phyloP scores from a whole-genome alignment of 2,113 vertebrate genomes.

The Agelaius tricolor region DNA sequence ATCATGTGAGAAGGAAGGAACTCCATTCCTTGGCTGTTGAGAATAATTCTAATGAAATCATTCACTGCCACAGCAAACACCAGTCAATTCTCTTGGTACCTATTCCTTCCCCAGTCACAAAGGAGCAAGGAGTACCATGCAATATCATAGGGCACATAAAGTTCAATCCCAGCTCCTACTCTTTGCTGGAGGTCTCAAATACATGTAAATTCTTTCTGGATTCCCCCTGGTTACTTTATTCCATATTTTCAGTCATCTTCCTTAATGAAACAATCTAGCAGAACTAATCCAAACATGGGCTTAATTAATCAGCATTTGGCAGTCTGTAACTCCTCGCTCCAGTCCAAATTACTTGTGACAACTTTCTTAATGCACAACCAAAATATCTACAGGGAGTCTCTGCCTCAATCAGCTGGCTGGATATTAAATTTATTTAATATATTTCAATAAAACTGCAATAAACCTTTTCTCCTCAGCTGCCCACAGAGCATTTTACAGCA shows the following conservation, averaged over 20 bases:
- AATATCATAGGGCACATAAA: not conserved
- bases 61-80: not conserved
- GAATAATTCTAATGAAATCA: not conserved
- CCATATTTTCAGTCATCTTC: constrained; percentile 72
- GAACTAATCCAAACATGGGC: constrained; percentile 84
- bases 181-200: constrained; percentile 1
- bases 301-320: constrained; percentile 86
- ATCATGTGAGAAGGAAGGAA: not conserved
- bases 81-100: not conserved
- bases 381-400: constrained; percentile 65
- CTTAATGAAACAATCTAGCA: constrained; percentile 83
- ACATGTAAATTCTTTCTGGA: constrained; percentile 1
- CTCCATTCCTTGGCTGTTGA: not conserved
- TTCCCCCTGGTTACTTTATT: constrained; percentile 49
- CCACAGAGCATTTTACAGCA: constrained; percentile 26
- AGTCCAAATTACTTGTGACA: constrained; percentile 81
- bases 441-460: constrained; percentile 68
- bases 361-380: constrained; percentile 76
- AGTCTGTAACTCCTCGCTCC: constrained; percentile 68
- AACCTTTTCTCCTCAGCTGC: constrained; percentile 38
- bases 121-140: not conserved
- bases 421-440: constrained; percentile 59
- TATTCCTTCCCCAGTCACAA: not conserved
- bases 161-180: not conserved
- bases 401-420: constrained; percentile 21